Conservation (phyloP, 2,113 vertebrate genomes). For the Edolisoma coerulescens region DNA sequence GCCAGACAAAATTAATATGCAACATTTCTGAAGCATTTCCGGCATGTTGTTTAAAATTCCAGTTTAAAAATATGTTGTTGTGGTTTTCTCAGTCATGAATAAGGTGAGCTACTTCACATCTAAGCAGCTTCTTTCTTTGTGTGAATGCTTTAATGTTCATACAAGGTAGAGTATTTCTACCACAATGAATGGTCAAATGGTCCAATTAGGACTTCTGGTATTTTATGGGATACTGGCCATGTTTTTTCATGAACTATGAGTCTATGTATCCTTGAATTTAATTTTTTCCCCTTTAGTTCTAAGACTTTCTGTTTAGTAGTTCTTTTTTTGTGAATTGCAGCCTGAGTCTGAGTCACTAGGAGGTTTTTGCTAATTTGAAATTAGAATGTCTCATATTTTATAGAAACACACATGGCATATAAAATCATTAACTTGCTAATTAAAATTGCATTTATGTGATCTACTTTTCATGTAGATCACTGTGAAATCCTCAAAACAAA, state of each 20-base stretch:
- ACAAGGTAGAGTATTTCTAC: not conserved
- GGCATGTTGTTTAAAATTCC: not conserved
- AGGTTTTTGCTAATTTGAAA: not conserved
- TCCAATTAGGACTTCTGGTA: not conserved
- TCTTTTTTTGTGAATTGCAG: not conserved
- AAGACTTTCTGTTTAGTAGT: not conserved
- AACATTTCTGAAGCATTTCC: not conserved
- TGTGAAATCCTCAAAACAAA: not conserved
- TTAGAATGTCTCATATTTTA: not conserved
- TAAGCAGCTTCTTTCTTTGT: not conserved
- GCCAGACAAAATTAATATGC: not conserved
- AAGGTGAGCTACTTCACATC: not conserved
- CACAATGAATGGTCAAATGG: not conserved
- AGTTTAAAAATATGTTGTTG: not conserved
- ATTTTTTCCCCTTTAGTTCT: not conserved
- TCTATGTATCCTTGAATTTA: not conserved
- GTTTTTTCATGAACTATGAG: not conserved
- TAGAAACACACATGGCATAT: not conserved
- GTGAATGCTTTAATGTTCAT: not conserved
- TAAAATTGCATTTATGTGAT: not conserved
- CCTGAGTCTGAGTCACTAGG: not conserved
- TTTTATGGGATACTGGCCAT: not conserved
- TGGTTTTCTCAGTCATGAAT: not conserved
- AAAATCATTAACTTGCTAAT: not conserved
- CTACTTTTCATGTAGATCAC: not conserved